Percentiles rank a stretch among this genome's conserved stretches.
Conservation (phyloP, 2,888 invertebrate species). For the Philhelius pedissequus region DNA sequence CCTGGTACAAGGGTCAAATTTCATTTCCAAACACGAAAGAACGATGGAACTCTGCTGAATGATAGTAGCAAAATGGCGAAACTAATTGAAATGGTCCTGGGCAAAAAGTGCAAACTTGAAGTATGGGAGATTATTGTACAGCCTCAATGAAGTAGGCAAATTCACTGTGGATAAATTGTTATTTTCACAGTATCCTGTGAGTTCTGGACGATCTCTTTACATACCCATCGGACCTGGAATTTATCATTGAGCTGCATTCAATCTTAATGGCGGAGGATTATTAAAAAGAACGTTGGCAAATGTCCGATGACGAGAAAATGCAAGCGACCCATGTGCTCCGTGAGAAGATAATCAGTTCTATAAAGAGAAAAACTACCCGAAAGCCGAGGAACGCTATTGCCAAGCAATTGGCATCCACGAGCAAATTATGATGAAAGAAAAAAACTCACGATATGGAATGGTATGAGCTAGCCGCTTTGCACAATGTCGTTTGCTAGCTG, state of each 20-base stretch:
- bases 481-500: constrained; percentile 91
- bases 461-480: constrained; percentile 89
- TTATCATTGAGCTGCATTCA: constrained; percentile 91
- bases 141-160: constrained; percentile 90
- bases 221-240: constrained; percentile 90
- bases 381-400: constrained; percentile 89
- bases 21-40: constrained; percentile 91
- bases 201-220: constrained; percentile 93
- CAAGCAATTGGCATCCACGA: constrained; percentile 94
- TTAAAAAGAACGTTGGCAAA: constrained; percentile 96
- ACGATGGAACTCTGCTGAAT: constrained; percentile 86
- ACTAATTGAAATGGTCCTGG: constrained; percentile 96
- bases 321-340: constrained; percentile 86
- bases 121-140: constrained; percentile 96
- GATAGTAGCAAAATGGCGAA: constrained; percentile 90
- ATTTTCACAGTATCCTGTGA: constrained; percentile 92
- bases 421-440: constrained; percentile 94
- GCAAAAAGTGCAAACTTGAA: constrained; percentile 98
- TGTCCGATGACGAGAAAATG: constrained; percentile 90
- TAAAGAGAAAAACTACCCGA: constrained; percentile 84
- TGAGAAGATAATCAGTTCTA: constrained; percentile 90
- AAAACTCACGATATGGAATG: constrained; percentile 96
- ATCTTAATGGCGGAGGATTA: constrained; percentile 92
- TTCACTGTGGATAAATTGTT: constrained; percentile 92
- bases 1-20: constrained; percentile 91